These are phyloP conservation scores for Tenebrosternarchus preto DNA, from an alignment of 2,113 vertebrate species.

Conservation along the genomic window DNA sequence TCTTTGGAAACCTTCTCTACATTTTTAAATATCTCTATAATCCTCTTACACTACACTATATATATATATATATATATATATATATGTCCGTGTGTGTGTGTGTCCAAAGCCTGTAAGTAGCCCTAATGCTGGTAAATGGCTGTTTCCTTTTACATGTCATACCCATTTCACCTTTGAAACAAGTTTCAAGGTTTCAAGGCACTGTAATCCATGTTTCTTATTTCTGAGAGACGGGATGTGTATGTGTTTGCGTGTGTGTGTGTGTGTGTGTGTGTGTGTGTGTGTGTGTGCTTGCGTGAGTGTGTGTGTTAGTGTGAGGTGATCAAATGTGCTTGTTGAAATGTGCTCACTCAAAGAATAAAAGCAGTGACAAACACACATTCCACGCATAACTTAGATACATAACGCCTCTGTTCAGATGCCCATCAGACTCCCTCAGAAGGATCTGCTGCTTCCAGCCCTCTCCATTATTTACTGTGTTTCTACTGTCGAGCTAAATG, in stretches of 20 bases:
- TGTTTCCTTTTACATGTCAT: too few species aligned
- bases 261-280: slow-evolving; percentile 19
- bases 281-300: slow-evolving; percentile 22
- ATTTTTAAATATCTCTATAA: too few species aligned
- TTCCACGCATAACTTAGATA: slow-evolving; percentile 80
- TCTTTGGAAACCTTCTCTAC: too few species aligned
- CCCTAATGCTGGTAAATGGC: too few species aligned
- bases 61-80: too few species aligned
- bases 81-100: too few species aligned
- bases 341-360: slow-evolving; percentile 42
- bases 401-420: slow-evolving; percentile 81
- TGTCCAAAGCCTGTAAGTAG: too few species aligned
- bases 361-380: slow-evolving; percentile 74
- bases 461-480: slow-evolving; percentile 56
- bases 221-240: not conserved
- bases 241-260: slow-evolving; percentile 18
- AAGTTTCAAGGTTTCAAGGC: not conserved
- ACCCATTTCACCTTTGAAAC: not conserved
- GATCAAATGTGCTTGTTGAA: slow-evolving; percentile 30
- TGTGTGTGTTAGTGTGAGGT: not conserved
- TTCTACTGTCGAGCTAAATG: slow-evolving; percentile 44
- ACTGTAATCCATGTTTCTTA: not conserved
- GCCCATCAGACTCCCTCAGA: slow-evolving; percentile 78
- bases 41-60: too few species aligned
- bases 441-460: not conserved